Evolutionary conservation across 2,797 vertebrate genomes (phyloP), one percentile per base, ranked within the genome.

Genomic region (Psittacula echo): DNA sequence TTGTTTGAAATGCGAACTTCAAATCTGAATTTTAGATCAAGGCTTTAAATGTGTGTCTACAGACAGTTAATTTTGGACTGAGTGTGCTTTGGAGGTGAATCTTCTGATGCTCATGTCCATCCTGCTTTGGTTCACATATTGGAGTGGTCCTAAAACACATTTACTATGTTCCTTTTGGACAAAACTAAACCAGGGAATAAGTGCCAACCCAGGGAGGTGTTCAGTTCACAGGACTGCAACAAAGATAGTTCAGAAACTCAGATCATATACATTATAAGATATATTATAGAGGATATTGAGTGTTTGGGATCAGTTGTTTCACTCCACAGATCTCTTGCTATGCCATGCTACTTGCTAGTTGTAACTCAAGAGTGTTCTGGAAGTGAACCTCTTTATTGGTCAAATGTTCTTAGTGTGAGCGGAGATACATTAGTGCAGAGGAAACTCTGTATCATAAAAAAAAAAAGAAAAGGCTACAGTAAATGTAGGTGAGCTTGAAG

Each of bases 111-210:
- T 20, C 6, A 2, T 22, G 9, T 51, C 24, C 4, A 3, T 54
- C 12, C 3, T 60, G 13, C 10, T 75, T 78, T 61, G 5, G 24
- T 51, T 90, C 24, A 24, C 1, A 0, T 58, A 30, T 26, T 34
- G 10, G 42, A 75, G 10, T 41, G 7, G 7, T 42, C 13, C 50
- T 61, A 58, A 72, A 68, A 15, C 45, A 39, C 5, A 1, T 4
- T n/a, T 30, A 42, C 13, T 68, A 27, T 41, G 7, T 77, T 42
- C 6, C 15, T 34, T 53, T 50, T 24, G 11, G 37, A 15, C 32
- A 61, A 60, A 77, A 65, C 14, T 60, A 39, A 65, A 15, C 7
- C 0, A 1, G 24, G 24, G 6, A 37, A 3, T 23, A 7, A 34
- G 34, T n/a, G 34, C 27, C 20, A 77, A 39, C 7, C 9, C 9